These are phyloP conservation scores for Temnothorax rugatulus DNA, from an alignment of 2,888 invertebrate species.

Conservation along the genomic window DNA sequence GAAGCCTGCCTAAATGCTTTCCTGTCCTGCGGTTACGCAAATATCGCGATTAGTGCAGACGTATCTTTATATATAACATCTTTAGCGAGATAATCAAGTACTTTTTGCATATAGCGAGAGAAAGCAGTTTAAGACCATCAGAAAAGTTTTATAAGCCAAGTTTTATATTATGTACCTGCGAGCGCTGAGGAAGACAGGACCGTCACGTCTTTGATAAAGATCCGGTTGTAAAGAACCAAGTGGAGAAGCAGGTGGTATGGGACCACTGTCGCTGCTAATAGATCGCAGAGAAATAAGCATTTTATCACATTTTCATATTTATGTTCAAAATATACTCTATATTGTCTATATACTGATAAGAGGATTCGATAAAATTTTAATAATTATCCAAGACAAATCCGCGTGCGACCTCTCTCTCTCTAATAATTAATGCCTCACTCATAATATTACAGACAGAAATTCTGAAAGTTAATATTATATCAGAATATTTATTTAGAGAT, in stretches of 20 bases:
- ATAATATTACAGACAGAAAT: neutral
- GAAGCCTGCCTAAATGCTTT: constrained; percentile 93
- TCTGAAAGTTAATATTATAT: neutral
- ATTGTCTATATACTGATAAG: neutral
- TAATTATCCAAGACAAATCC: neutral
- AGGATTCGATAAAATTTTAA: neutral
- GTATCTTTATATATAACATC: neutral
- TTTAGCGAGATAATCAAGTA: neutral
- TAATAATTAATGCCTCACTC: neutral
- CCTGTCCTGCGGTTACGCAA: constrained; percentile 85
- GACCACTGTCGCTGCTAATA: constrained; percentile 82
- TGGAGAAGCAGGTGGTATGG: constrained; percentile 88
- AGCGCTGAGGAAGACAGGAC: constrained; percentile 91
- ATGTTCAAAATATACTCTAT: neutral
- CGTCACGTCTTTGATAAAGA: constrained; percentile 93
- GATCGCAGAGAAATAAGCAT: constrained; percentile 36
- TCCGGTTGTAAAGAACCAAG: constrained; percentile 95
- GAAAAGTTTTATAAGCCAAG: constrained; percentile 19
- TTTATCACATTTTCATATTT: neutral
- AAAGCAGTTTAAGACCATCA: neutral
- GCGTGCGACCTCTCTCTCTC: neutral
- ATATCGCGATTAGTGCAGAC: neutral
- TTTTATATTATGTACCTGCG: constrained; percentile 78
- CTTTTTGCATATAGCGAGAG: neutral
- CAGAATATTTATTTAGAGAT: neutral